Conservation (phyloP, 2,113 vertebrate genomes). For the Halcyon senegalensis region DNA sequence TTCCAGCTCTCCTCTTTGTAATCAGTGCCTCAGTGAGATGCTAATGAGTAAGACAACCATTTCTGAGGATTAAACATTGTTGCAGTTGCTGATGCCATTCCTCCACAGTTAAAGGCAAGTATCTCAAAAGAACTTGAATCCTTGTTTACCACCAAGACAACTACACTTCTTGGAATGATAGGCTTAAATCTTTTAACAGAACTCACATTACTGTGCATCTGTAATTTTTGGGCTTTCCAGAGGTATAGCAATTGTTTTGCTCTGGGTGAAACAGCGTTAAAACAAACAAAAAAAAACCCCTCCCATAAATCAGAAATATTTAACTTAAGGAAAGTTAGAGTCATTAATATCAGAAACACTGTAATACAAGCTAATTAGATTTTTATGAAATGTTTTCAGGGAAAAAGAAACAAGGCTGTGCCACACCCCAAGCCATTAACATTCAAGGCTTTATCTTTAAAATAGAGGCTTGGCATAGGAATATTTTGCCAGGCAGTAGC, state of each 20-base stretch:
- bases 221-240: not conserved
- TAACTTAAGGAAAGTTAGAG: not conserved
- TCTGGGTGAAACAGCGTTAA: not conserved
- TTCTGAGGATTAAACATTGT: not conserved
- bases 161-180: not conserved
- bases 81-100: not conserved
- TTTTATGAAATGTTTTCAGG: not conserved
- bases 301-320: not conserved
- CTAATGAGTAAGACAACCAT: not conserved
- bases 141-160: slow-evolving; percentile 12
- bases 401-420: not conserved
- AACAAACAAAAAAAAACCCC: not conserved
- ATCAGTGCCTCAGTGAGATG: not conserved
- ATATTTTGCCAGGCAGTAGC: not conserved
- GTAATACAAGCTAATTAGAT: not conserved
- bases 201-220: not conserved
- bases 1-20: not conserved
- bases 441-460: not conserved
- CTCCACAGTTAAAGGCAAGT: slow-evolving; percentile 38
- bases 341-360: not conserved
- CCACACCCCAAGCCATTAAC: not conserved
- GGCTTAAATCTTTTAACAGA: not conserved
- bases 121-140: slow-evolving; percentile 11
- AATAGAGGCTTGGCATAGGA: not conserved
- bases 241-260: not conserved